Evolutionary conservation across 2,797 vertebrate species (phyloP), one percentile per base, ranked within the genome.

Genomic region (Triplophysa bombifrons): DNA sequence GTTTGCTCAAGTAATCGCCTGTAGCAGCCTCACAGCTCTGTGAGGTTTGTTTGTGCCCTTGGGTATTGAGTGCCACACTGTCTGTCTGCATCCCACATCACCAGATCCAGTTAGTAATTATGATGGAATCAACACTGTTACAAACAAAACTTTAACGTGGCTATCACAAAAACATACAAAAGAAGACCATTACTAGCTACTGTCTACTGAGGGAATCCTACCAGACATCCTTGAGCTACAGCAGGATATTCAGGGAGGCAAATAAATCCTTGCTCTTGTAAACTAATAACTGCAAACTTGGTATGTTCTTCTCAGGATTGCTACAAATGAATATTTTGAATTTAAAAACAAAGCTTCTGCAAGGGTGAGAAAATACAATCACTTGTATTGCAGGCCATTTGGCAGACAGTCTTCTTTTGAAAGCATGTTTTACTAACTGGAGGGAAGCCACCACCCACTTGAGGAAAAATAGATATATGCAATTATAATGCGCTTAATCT

Each of bases 1-100:
- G 88, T 92, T 91, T 91, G 90, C 84, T 89, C 85, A 83, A 76
- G 87, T 83, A 80, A 82, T 78, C 82, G 63, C 72, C 86, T 89
- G 46, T 69, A 58, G 78, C 63, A 48, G 88, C 70, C 79, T 73
- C 87, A 84, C 74, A 68, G 79, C 85, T 87, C 86, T 86, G 80
- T 85, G 84, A 69, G 53, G 67, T 78, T 64, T 80, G 73, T 76
- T 69, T 75, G 56, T 80, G 27, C 74, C 78, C 38, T 65, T 74
- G 73, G 25, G 77, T 16, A 10, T 58, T 68, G 63, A 75, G 78
- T 68, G n/a, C 56, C 58, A 64, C 85, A 87, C 75, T 77, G 78
- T 84, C 86, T 83, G 76, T 86, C 86, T 77, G 82, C 82, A 86
- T 25, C 27, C 41, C 68, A 25, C 51, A 74, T 48, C 58, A 72